Percentiles rank a stretch among this genome's conserved stretches.
Evolutionary conservation across 2,888 invertebrate genomes (phyloP).

Genomic region (Drosophila kambysellisi): DNA sequence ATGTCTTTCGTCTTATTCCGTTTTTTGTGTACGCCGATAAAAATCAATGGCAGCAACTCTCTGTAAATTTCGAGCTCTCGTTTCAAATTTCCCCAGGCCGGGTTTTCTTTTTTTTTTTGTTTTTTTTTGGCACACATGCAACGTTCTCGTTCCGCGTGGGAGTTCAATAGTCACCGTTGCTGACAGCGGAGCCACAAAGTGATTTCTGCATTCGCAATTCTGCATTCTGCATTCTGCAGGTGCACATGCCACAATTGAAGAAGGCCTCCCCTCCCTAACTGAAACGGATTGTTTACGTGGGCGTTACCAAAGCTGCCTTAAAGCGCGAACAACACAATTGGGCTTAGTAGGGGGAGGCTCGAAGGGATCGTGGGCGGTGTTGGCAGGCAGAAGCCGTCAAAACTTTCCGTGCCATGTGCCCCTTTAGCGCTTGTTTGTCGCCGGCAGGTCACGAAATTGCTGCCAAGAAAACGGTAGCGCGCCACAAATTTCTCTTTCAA

Average conservation of each 20-base stretch:
- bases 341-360: conserved; percentile 12
- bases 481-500: conserved; percentile 70
- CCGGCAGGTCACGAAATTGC: conserved; percentile 66
- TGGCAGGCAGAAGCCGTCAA: conserved; percentile 54
- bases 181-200: conserved; percentile 60
- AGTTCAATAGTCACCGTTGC: conserved; percentile 36
- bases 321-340: conserved; percentile 61
- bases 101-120: too few relatives aligned
- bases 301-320: conserved; percentile 52
- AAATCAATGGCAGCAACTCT: conserved; percentile 72
- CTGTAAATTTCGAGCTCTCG: conserved; percentile 18
- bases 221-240: conserved; percentile 54
- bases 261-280: not conserved
- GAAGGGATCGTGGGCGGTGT: not conserved
- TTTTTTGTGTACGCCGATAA: conserved; percentile 50
- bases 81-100: conserved; percentile 23
- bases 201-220: conserved; percentile 26
- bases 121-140: conserved; percentile 60
- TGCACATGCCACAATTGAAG: conserved; percentile 48
- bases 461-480: conserved; percentile 58
- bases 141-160: conserved; percentile 43
- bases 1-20: conserved; percentile 27
- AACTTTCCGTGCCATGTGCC: conserved; percentile 55
- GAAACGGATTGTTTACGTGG: conserved; percentile 41
- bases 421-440: conserved; percentile 64